Conservation (phyloP, 2,888 invertebrate genomes). For the Urechis unicinctus region DNA sequence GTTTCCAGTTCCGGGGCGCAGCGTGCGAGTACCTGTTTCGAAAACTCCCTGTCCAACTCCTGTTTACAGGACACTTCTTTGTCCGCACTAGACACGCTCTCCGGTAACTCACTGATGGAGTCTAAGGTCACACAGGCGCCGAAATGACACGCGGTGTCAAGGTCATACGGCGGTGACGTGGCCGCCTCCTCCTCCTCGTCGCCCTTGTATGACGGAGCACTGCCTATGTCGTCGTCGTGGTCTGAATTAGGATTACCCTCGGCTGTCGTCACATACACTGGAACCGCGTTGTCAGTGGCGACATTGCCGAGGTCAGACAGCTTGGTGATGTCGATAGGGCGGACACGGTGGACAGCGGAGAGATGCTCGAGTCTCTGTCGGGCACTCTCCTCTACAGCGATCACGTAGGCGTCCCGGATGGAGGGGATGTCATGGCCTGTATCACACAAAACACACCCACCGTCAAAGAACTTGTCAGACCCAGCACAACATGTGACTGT, state of each 20-base stretch:
- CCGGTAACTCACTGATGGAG: too few relatives aligned
- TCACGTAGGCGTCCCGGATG: conserved; percentile 71
- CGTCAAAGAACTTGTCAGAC: too few relatives aligned
- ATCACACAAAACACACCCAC: not conserved
- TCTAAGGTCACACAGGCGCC: not conserved
- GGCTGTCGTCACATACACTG: too few relatives aligned
- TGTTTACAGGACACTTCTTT: too few relatives aligned
- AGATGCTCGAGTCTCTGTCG: conserved; percentile 85
- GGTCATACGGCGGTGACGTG: not conserved
- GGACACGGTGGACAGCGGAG: conserved; percentile 85
- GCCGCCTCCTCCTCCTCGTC: not conserved
- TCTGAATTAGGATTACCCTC: too few relatives aligned
- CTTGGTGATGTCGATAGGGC: conserved; percentile 88
- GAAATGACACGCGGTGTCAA: not conserved
- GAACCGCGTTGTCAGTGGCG: too few relatives aligned
- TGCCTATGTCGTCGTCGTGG: not conserved
- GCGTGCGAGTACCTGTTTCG: too few relatives aligned
- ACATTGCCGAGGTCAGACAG: conserved; percentile 49
- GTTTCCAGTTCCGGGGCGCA: too few relatives aligned
- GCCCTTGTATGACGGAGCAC: not conserved
- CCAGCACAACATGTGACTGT: too few relatives aligned
- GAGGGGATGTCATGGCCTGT: not conserved
- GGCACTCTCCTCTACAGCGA: conserved; percentile 91
- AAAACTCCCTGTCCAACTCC: too few relatives aligned
- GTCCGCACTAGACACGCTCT: too few relatives aligned